Conservation (phyloP, 2,888 invertebrate genomes). For the Lobophora halterata region DNA sequence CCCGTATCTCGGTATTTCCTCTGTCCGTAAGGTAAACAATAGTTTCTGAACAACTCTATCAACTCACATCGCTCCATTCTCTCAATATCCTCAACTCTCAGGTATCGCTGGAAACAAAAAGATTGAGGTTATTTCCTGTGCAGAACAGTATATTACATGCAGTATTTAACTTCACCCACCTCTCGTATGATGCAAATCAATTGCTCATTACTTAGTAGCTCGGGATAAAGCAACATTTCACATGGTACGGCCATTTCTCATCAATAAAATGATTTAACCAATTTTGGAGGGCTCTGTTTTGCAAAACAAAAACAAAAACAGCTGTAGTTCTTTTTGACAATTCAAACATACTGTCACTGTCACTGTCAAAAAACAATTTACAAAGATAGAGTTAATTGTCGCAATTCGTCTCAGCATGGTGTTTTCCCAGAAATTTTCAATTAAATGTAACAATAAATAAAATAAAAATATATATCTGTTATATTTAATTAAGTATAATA, state of each 20-base stretch:
- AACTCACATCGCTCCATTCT: slow-evolving; percentile 59
- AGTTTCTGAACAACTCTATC: slow-evolving; percentile 65
- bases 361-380: too few species aligned
- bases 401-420: too few species aligned
- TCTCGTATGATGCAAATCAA: slow-evolving; percentile 61
- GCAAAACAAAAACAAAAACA: too few species aligned
- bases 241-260: slow-evolving; percentile 56
- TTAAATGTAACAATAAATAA: too few species aligned
- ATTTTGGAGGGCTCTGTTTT: slow-evolving; percentile 22
- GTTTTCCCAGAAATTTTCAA: too few species aligned
- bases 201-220: slow-evolving; percentile 65
- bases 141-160: neutral
- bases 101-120: slow-evolving; percentile 59
- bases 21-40: slow-evolving; percentile 71
- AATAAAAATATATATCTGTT: too few species aligned
- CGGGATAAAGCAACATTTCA: slow-evolving; percentile 72
- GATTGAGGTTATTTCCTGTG: slow-evolving; percentile 19
- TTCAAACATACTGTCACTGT: too few species aligned
- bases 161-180: slow-evolving; percentile 41
- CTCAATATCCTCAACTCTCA: slow-evolving; percentile 53
- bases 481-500: too few species aligned
- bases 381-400: too few species aligned
- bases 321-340: slow-evolving; percentile 9
- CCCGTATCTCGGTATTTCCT: slow-evolving; percentile 67
- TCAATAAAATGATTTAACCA: slow-evolving; percentile 3